Evolutionary conservation across 23 tunicate species (phyloP), one percentile per base, ranked within the genome.

Genomic region (Diplosoma virens): DNA sequence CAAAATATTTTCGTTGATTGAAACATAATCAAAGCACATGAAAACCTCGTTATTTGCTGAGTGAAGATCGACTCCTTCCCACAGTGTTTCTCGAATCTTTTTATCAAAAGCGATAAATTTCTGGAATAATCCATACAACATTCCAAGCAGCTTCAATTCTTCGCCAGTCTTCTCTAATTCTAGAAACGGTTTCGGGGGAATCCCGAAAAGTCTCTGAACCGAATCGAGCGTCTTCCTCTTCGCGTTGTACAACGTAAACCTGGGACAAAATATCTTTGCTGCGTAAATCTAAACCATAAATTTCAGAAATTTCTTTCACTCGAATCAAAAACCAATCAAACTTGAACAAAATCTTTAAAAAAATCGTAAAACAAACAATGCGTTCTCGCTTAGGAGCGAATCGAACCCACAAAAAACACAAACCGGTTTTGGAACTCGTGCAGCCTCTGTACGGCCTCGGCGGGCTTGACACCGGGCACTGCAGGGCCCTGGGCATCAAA

Each of bases 401-500:
- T n/a, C n/a, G n/a, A n/a, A n/a, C n/a, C n/a, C n/a, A n/a, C n/a
- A n/a, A n/a, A n/a, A n/a, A 23, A 28, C 2, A 25, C 60, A 24
- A 16, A 85, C 88, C 92, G 54, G 81, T 85, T 92, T 68, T 85
- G 87, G 67, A 92, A 92, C 47, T 92, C 97, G 48, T 92, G 84
- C 16, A 92, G 64, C 32, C 86, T 85, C 76, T 77, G 84, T 1
- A 92, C 87, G 3, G 92, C 97, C 61, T 92, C 97, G 0, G 91
- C 92, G 1, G 91, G 92, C 21, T 85, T 53, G 7, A 92, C 87
- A 22, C 87, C 97, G 2, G 87, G 87, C n/a, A 92, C 83, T 0
- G 91, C 97, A 1, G 97, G 97, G 0, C 97, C 92, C 61, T 85
- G 91, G 33, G 92, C 97, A 36, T 92, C 97, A 47, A 92, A 92